phyloP scores from a whole-genome alignment of 2,113 vertebrate genomes.

The Oreochromis aureus region DNA sequence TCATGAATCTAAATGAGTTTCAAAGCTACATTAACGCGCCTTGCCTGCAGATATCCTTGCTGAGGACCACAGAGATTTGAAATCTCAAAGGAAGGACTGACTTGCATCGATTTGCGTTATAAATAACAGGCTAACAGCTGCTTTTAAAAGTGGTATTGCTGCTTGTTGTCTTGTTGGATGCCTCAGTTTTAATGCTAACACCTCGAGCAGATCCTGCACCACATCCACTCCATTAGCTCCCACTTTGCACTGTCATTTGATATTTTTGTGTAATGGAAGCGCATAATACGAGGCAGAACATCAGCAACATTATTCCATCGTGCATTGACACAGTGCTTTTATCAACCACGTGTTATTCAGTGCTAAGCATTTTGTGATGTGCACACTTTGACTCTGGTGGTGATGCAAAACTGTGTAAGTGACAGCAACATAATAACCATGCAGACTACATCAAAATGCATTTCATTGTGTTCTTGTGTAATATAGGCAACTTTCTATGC shows the following conservation, averaged over 20 bases:
- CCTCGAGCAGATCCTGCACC: neutral
- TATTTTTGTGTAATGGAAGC: neutral
- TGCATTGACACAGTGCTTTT: neutral
- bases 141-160: neutral
- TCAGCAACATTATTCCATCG: neutral
- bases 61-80: neutral
- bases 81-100: neutral
- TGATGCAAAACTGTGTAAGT: neutral
- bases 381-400: conserved; percentile 16
- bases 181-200: neutral
- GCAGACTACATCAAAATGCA: conserved; percentile 28
- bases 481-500: conserved; percentile 10
- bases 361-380: neutral
- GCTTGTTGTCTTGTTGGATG: neutral
- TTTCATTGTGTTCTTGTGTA: conserved; percentile 15
- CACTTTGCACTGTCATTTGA: neutral
- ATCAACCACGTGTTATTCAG: neutral
- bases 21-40: neutral
- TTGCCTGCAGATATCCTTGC: neutral
- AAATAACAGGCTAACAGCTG: neutral
- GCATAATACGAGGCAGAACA: neutral
- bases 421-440: conserved; percentile 3
- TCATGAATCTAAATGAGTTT: neutral
- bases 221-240: neutral
- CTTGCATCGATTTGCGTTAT: neutral